These are phyloP conservation scores for Myxocyprinus asiaticus DNA, from an alignment of 2,113 vertebrate genomes.

Conservation along the genomic window DNA sequence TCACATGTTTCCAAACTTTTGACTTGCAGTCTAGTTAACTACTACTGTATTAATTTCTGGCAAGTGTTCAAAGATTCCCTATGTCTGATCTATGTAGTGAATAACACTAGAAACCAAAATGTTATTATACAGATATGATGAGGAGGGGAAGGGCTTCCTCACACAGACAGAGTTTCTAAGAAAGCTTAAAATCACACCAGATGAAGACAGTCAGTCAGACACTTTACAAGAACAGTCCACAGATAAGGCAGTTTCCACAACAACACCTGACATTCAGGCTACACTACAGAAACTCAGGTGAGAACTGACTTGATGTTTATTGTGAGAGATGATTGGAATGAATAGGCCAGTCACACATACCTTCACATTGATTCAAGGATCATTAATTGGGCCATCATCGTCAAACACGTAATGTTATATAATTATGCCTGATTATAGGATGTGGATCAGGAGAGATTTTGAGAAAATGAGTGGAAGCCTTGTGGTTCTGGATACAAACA, in stretches of 20 bases:
- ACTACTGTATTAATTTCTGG: too few relatives aligned
- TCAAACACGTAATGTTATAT: background rate
- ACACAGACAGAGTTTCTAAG: conserved; percentile 73
- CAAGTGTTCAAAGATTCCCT: too few relatives aligned
- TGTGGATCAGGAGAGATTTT: conserved; percentile 22
- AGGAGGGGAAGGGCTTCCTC: conserved; percentile 67
- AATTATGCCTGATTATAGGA: conserved; percentile 7
- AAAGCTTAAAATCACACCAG: conserved; percentile 55
- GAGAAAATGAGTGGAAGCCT: conserved; percentile 29
- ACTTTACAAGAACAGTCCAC: background rate
- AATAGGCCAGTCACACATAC: too few relatives aligned
- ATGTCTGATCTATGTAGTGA: too few relatives aligned
- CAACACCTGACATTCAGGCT: conserved; percentile 2
- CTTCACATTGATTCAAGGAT: too few relatives aligned
- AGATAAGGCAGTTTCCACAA: background rate
- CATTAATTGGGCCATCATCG: background rate
- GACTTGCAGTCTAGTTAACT: too few relatives aligned
- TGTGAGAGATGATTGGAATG: background rate
- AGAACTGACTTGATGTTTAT: conserved; percentile 1
- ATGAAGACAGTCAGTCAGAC: conserved; percentile 19
- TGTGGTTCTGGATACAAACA: conserved; percentile 36
- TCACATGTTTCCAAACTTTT: too few relatives aligned
- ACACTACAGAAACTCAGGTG: conserved; percentile 34
- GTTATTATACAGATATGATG: conserved; percentile 70
- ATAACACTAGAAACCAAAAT: background rate